A percentile compares a stretch with the other conserved stretches of the same genome.
phyloP scores from a whole-genome alignment of 2,888 invertebrate genomes.

The Folsomia manolachei region DNA sequence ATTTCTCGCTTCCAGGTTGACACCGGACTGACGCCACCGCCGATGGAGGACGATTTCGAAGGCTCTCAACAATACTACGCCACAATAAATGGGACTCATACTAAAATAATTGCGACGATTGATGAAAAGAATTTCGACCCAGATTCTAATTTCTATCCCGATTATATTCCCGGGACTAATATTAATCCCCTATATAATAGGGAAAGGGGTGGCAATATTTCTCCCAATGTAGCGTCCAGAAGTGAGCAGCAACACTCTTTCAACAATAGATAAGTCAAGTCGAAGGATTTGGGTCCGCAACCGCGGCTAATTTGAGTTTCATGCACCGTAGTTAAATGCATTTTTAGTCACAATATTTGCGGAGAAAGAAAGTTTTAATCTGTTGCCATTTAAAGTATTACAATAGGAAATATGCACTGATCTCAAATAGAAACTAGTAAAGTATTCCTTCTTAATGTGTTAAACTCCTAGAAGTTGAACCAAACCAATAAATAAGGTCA shows the following conservation, averaged over 20 bases:
- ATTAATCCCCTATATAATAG: background rate
- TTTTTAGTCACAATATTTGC: too few species aligned
- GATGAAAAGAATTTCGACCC: constrained; percentile 33
- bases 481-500: too few species aligned
- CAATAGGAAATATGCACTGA: too few species aligned
- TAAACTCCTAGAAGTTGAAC: too few species aligned
- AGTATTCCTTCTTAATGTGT: too few species aligned
- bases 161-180: constrained; percentile 25
- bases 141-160: constrained; percentile 35
- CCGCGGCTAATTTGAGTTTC: too few species aligned
- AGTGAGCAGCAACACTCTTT: background rate
- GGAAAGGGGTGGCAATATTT: background rate
- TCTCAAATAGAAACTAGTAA: too few species aligned
- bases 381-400: too few species aligned
- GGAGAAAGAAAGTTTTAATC: too few species aligned
- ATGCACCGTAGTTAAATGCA: too few species aligned
- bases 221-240: background rate
- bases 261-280: background rate
- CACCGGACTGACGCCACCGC: constrained; percentile 1
- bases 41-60: background rate
- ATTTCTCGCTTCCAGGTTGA: constrained; percentile 16
- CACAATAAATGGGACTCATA: constrained; percentile 24
- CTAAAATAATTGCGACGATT: constrained; percentile 28
- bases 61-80: background rate
- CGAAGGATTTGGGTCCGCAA: too few species aligned